Percentiles rank a stretch among this genome's conserved stretches.
phyloP scores from a whole-genome alignment of 2,888 invertebrate species.

The Sylvicola cinctus region DNA sequence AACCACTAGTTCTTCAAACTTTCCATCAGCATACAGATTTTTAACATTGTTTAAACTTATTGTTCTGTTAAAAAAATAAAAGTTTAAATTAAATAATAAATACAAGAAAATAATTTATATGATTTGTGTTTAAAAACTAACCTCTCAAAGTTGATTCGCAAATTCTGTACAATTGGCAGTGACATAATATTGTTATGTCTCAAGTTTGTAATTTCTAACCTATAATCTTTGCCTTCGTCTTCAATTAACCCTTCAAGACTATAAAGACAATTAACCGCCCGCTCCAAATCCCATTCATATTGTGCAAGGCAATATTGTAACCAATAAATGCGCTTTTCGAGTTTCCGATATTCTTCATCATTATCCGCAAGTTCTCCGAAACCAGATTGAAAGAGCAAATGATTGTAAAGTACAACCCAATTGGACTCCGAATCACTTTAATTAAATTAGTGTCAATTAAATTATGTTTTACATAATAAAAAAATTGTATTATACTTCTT shows the following conservation, averaged over 20 bases:
- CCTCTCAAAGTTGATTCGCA: slow-evolving; percentile 31
- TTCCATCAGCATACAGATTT: slow-evolving; percentile 39
- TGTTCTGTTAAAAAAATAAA: slow-evolving; percentile 26
- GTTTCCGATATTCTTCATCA: slow-evolving; percentile 24
- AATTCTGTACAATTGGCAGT: slow-evolving; percentile 25
- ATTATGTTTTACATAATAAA: neutral
- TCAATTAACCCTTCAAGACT: slow-evolving; percentile 14
- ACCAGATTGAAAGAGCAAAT: slow-evolving; percentile 11
- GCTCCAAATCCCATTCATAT: slow-evolving; percentile 28
- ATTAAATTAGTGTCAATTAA: neutral
- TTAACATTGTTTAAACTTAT: slow-evolving; percentile 40
- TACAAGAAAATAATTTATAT: neutral
- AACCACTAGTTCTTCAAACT: slow-evolving; percentile 41
- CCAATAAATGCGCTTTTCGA: slow-evolving; percentile 31
- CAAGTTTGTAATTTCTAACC: slow-evolving; percentile 30
- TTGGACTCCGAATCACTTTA: slow-evolving; percentile 9
- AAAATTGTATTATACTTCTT: slow-evolving; percentile 2
- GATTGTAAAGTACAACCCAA: slow-evolving; percentile 11
- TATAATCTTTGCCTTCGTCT: slow-evolving; percentile 16
- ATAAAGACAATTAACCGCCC: slow-evolving; percentile 30
- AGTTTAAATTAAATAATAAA: neutral
- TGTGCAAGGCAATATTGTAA: slow-evolving; percentile 31
- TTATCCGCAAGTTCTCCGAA: slow-evolving; percentile 17
- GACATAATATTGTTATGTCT: slow-evolving; percentile 29
- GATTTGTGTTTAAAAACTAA: slow-evolving; percentile 10